Base-by-base conservation (phyloP, 2,888 invertebrate genomes). In the Lymantria monacha region DNA sequence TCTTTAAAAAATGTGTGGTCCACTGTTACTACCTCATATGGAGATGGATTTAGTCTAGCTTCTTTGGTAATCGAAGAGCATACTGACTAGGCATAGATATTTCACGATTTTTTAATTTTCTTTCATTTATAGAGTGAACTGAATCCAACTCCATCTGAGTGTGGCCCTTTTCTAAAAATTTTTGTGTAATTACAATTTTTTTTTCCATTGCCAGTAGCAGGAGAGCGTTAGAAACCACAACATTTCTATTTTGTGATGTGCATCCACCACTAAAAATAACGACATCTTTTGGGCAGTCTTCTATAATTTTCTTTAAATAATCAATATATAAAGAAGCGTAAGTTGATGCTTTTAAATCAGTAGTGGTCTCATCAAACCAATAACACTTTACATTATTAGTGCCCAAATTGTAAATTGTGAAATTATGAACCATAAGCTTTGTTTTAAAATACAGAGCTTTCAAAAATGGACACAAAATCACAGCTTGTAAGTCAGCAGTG, bases 71-170 rank as follows among this genome's bases (percentile, higher is more conserved):
- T 10, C 8, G 52, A 49, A 33, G 49, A 30, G 46, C 53, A n/a
- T n/a, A n/a, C 13, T 51, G 48, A 9, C 14, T 14, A 5, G 51
- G 47, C 10, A 44, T 44, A 46, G 47, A 46, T 7, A 37, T 37
- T 36, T 47, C 47, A 12, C 30, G n/a, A 36, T 51, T 46, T 59
- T 53, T 59, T 46, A 53, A 33, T 33, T 53, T 51, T 43, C 50
- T 50, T 48, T 60, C 60, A 33, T 58, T 63, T 38, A 53, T 43
- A 9, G 56, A 51, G 37, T 63, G 63, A 50, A 65, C 56, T 30
- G 49, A 50, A 46, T 61, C 61, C 9, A 53, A 53, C 46, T 63
- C 63, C 61, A 61, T 67, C 44, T 63, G 63, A 11, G 59, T 62
- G 47, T 64, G 64, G 37, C 64, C 64, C 46, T 58, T 53, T 30